Percentiles rank a stretch among this genome's conserved stretches.
Conservation (phyloP, 2,888 invertebrate species). For the Amiota communis region DNA sequence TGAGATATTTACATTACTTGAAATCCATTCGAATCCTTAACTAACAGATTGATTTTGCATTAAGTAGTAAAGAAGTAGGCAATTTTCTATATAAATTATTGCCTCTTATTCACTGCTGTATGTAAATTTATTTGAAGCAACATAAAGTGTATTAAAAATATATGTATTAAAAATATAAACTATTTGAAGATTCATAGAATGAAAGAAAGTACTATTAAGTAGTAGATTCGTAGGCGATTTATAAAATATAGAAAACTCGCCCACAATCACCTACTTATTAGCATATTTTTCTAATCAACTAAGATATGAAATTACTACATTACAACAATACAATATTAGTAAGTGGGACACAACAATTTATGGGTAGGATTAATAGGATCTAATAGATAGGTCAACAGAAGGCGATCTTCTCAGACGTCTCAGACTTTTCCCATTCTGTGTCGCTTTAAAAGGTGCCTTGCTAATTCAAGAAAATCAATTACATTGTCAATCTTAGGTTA, state of each 20-base stretch:
- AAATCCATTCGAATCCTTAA: not conserved
- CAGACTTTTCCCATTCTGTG: too few relatives aligned
- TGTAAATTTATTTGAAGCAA: constrained; percentile 40
- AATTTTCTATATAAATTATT: constrained; percentile 40
- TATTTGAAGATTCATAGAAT: not conserved
- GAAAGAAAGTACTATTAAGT: constrained; percentile 42
- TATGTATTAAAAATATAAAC: not conserved
- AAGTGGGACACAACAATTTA: too few relatives aligned
- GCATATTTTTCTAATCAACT: constrained; percentile 31
- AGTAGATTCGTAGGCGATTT: constrained; percentile 43
- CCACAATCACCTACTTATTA: constrained; percentile 33
- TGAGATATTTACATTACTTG: too few relatives aligned
- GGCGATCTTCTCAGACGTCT: too few relatives aligned
- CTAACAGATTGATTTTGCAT: constrained; percentile 38
- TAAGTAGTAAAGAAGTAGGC: constrained; percentile 51
- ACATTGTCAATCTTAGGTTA: too few relatives aligned
- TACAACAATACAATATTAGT: too few relatives aligned
- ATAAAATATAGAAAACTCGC: constrained; percentile 21
- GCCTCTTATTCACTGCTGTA: constrained; percentile 48
- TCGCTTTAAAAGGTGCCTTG: too few relatives aligned
- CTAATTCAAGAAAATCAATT: too few relatives aligned
- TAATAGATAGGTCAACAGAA: too few relatives aligned
- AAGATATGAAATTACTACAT: too few relatives aligned
- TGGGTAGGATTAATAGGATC: too few relatives aligned
- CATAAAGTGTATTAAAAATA: not conserved